Percentiles rank a stretch among this genome's conserved stretches.
These are phyloP conservation scores for Corydoras sp. DNA, from an alignment of 2,113 vertebrate species.

Conservation along the genomic window DNA sequence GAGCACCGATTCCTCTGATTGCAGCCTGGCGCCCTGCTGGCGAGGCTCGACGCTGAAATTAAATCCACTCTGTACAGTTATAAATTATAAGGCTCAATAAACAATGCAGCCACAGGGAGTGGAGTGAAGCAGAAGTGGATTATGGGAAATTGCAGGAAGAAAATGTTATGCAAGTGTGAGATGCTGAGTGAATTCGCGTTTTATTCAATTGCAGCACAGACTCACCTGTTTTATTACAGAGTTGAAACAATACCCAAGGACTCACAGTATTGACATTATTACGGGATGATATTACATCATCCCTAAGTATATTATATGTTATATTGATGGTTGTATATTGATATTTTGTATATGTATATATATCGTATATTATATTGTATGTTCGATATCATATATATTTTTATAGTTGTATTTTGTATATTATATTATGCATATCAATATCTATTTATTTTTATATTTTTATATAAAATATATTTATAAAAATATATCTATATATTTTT, in stretches of 20 bases:
- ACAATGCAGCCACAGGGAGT: constrained; percentile 89
- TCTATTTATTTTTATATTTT: no score
- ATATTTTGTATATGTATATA: no score
- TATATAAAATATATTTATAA: no score
- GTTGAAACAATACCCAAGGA: not conserved
- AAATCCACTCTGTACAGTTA: constrained; percentile 96
- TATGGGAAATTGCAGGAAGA: constrained; percentile 34
- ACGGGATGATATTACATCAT: not conserved
- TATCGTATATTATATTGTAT: no score
- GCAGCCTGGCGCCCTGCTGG: constrained; percentile 89
- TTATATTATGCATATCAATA: no score
- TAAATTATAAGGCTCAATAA: constrained; percentile 96
- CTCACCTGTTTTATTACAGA: not conserved
- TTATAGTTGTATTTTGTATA: no score
- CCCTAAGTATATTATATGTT: no score
- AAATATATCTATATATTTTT: no score
- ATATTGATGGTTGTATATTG: no score
- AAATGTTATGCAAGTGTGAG: constrained; percentile 7
- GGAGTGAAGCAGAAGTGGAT: constrained; percentile 25
- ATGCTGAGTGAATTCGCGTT: not conserved
- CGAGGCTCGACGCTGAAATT: constrained; percentile 88
- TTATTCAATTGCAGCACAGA: not conserved
- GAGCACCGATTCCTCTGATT: constrained; percentile 91
- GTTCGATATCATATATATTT: no score
- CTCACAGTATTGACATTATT: not conserved